Evolutionary conservation across 2,113 vertebrate genomes (phyloP), one percentile per base, ranked within the genome.

Genomic region (Chlorodrepanis virens): DNA sequence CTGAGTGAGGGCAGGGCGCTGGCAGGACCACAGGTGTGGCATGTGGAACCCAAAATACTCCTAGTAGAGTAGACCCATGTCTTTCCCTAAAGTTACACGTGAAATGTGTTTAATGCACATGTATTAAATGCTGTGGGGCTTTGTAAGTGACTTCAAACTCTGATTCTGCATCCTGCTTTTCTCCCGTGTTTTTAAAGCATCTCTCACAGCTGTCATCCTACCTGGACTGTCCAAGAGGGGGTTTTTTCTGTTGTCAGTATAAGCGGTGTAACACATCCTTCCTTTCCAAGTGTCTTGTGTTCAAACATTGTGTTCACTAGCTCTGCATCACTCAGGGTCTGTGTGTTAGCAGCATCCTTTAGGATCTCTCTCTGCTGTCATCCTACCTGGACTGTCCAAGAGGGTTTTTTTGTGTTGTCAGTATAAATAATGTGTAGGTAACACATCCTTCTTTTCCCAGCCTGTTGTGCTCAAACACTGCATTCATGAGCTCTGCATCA

Each of bases 401-500:
- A 16, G 27, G 27, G 9, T 2, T 6, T 52, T 52, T 52, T 52
- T 52, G 10, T 53, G 11, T 11, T 29, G 17, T 53, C 52, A 19
- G 28, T 53, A 19, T 5, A 53, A 29, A 29, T 0, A 1, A 17
- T 53, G 28, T 53, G 28, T 29, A 53, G 52, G 11, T 53, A 29
- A 29, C 28, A 19, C 52, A 29, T 53, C 52, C 52, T 53, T 53
- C 28, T 16, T 29, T 52, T 10, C 20, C 9, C 10, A 14, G 12
- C 8, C 52, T 22, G 3, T 33, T n/a, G 33, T 57, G 9, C 33
- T 57, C 54, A n/a, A 22, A 23, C 21, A 10, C 21, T n/a, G 21
- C 21, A 3, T 23, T 57, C 33, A 15, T 6, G 0, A 57, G 56
- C 35, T 56, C 29, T 44, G 31, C 11, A 0, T 50, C 5, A 0